Conservation (phyloP, 2,113 vertebrate genomes). For the Cygnus buccinator region DNA sequence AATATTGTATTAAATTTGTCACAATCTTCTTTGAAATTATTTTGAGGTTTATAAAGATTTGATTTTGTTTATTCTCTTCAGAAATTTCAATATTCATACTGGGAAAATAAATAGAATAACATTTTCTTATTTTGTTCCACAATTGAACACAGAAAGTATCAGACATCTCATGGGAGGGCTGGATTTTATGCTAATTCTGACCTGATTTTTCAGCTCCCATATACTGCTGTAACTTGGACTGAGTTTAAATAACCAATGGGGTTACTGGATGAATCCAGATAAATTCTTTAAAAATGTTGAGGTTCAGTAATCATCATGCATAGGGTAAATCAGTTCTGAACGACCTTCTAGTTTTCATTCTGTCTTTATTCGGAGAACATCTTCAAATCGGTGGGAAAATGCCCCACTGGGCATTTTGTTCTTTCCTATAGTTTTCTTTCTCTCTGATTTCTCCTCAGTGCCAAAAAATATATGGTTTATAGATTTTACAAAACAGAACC, state of each 20-base stretch:
- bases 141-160: not conserved
- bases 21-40: not conserved
- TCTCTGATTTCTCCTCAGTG: not conserved
- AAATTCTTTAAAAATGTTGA: not conserved
- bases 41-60: not conserved
- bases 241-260: not conserved
- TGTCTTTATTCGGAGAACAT: not conserved
- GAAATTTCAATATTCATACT: not conserved
- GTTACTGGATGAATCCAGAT: not conserved
- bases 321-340: not conserved
- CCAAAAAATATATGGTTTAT: not conserved
- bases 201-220: not conserved
- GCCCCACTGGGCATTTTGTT: accelerated
- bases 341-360: not conserved
- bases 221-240: not conserved
- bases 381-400: not conserved
- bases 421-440: not conserved
- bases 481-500: not conserved
- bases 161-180: not conserved
- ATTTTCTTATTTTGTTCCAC: not conserved
- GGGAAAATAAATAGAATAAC: not conserved
- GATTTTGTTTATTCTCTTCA: not conserved
- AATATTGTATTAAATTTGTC: not conserved
- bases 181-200: not conserved
- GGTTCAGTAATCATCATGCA: not conserved